These are phyloP conservation scores for Pteropus alecto DNA, from an alignment of 2,113 vertebrate genomes.

Conservation along the genomic window DNA sequence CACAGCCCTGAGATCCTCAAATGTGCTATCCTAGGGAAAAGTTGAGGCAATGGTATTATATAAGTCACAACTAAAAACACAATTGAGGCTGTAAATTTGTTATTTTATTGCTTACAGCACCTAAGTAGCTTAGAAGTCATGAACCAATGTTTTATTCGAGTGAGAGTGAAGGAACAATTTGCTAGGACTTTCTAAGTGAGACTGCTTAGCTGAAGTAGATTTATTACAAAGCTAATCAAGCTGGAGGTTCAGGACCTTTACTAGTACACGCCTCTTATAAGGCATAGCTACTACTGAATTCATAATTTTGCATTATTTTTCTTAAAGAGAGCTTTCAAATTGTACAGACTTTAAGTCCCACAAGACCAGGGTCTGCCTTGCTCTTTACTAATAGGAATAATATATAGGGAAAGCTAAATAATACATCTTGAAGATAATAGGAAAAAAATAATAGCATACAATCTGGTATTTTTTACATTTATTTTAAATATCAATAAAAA, in stretches of 20 bases:
- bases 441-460: background rate
- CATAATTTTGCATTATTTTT: background rate
- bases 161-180: background rate
- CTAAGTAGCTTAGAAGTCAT: background rate
- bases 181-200: background rate
- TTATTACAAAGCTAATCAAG: background rate
- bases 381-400: background rate
- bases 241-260: background rate
- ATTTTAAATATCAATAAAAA: background rate
- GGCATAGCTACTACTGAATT: background rate
- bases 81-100: background rate
- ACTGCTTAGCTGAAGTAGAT: background rate
- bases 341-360: background rate
- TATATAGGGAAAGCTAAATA: background rate
- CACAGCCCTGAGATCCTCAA: conserved; percentile 44
- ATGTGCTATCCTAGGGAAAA: background rate
- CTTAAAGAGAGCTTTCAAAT: background rate
- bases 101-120: background rate
- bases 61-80: background rate
- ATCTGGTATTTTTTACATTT: background rate
- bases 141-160: background rate
- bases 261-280: background rate
- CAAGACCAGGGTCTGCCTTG: background rate
- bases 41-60: background rate
- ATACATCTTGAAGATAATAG: background rate